Evolutionary conservation across 2,888 invertebrate species (phyloP), one percentile per base, ranked within the genome.

Genomic region (Drosophila eohydei): DNA sequence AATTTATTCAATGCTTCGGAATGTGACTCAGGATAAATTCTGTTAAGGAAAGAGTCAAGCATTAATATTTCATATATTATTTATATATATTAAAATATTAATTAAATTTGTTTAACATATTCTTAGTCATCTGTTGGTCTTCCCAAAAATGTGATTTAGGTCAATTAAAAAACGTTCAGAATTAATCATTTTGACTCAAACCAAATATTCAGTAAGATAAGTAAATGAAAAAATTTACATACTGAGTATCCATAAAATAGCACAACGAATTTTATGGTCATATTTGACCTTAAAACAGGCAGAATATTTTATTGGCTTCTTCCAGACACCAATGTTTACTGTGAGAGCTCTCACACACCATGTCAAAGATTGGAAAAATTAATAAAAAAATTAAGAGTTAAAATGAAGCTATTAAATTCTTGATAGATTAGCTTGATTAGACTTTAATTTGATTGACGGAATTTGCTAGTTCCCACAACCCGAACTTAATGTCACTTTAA

Each of bases 401-500:
- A 46, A 36, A 21, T 55, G 8, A 21, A 32, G 36, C 30, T 43
- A 48, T 30, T 16, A 21, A 40, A 44, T 9, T 14, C 9, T 30
- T 21, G n/a, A 28, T 16, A 34, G 40, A 64, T 16, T 9, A 57
- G 36, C 40, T 61, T 63, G 50, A 51, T 59, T 50, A 32, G 30
- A 9, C 2, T 48, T 52, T 40, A 32, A 21, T 48, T 63, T 43
- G 44, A 76, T 68, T 60, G 44, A 36, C 11, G 36, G 56, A 41
- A 34, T 54, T 26, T 36, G 9, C 46, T n/a, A 32, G 57, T 74
- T 59, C 66, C 74, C 74, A 74, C 66, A 74, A 16, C 44, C 44
- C 43, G 32, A 69, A 32, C 16, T 70, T 34, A 48, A 73, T 79
- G 67, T 76, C 64, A 73, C 16, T 77, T 80, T 77, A 40, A 67